Conservation (phyloP, 2,797 vertebrate genomes). For the Acipenser transmontanus region DNA sequence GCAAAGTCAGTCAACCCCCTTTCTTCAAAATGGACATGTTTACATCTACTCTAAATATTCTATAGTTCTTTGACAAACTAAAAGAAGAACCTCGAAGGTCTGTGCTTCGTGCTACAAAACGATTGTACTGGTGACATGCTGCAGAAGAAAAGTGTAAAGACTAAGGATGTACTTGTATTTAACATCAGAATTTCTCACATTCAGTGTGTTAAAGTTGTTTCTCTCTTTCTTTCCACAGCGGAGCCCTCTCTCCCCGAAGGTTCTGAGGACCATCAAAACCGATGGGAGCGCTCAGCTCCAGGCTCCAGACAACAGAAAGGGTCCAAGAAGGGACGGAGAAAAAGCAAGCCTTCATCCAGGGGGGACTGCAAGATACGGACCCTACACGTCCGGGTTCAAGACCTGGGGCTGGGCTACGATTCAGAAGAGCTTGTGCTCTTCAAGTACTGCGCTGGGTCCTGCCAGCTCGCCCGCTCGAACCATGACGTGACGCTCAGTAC, state of each 20-base stretch:
- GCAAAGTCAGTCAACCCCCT: too few relatives aligned
- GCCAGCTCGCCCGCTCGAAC: constrained; percentile 70
- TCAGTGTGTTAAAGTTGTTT: too few relatives aligned
- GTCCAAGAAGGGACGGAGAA: constrained; percentile 43
- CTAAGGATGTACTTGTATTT: too few relatives aligned
- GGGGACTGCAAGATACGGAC: constrained; percentile 72
- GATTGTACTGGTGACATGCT: too few relatives aligned
- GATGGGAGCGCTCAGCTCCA: constrained; percentile 55
- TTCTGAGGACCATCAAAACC: constrained; percentile 52
- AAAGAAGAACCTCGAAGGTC: too few relatives aligned
- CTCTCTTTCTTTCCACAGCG: constrained; percentile 27
- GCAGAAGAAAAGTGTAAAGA: too few relatives aligned
- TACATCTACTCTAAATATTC: too few relatives aligned
- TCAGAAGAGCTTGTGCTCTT: constrained; percentile 88
- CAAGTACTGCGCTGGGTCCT: constrained; percentile 88
- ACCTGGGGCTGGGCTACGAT: constrained; percentile 84
- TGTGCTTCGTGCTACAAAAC: too few relatives aligned
- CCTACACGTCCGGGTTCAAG: constrained; percentile 74
- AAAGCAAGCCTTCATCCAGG: constrained; percentile 19
- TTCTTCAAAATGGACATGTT: too few relatives aligned
- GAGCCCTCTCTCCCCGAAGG: constrained; percentile 57
- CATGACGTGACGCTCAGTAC: constrained; percentile 78
- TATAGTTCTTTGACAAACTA: too few relatives aligned
- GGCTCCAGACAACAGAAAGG: constrained; percentile 45
- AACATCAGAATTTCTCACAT: too few relatives aligned